Evolutionary conservation across 2,888 invertebrate genomes (phyloP).

Genomic region (Rhagonycha fulva): DNA sequence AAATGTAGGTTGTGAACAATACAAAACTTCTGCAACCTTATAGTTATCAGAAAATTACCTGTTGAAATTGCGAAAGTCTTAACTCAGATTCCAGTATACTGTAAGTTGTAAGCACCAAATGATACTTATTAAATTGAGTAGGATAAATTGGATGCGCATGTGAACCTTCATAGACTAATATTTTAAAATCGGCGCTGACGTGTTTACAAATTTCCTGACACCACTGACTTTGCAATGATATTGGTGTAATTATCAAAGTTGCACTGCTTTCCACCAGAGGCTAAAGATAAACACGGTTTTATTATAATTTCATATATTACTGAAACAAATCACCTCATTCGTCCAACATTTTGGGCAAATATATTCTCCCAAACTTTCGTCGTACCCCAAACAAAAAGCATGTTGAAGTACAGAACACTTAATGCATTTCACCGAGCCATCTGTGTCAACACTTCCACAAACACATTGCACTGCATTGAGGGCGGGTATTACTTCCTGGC

Average conservation of each 20-base stretch:
- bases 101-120: slow-evolving; percentile 76
- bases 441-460: slow-evolving; percentile 48
- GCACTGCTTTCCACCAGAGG: slow-evolving; percentile 60
- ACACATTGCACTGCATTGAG: slow-evolving; percentile 50
- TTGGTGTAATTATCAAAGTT: slow-evolving; percentile 75
- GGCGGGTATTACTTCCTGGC: not conserved
- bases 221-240: slow-evolving; percentile 73
- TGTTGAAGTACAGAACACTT: slow-evolving; percentile 68
- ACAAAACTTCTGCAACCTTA: too few relatives aligned
- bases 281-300: slow-evolving; percentile 40
- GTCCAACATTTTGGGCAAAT: slow-evolving; percentile 71
- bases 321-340: slow-evolving; percentile 36
- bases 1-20: not conserved
- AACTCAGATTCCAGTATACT: slow-evolving; percentile 66
- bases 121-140: slow-evolving; percentile 63
- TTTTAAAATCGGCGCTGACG: slow-evolving; percentile 56
- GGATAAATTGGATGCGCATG: slow-evolving; percentile 64
- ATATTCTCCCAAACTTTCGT: slow-evolving; percentile 55
- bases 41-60: slow-evolving; percentile 36
- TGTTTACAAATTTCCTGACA: slow-evolving; percentile 70
- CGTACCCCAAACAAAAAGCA: slow-evolving; percentile 62
- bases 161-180: slow-evolving; percentile 61
- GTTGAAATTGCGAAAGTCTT: slow-evolving; percentile 60
- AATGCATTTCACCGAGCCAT: slow-evolving; percentile 56
- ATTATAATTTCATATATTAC: not conserved